Evolutionary conservation across 2,113 vertebrate genomes (phyloP), one percentile per base, ranked within the genome.

Genomic region (Felis chaus): DNA sequence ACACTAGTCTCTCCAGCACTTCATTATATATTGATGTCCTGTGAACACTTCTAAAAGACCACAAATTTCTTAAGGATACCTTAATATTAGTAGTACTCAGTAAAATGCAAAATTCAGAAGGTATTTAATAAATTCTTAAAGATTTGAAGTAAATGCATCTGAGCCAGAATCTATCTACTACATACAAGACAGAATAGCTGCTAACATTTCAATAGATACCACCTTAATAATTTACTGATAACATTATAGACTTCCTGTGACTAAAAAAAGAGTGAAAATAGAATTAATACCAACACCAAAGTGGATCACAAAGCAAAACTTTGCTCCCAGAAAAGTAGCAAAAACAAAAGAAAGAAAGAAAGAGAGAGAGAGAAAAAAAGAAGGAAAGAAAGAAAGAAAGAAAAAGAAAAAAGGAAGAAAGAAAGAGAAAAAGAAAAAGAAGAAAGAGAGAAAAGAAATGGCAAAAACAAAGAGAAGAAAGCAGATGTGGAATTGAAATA

Each of bases 271-370:
- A 95, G 41, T 39, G n/a, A 41, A 79, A 89, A 63, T 89, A 85
- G 85, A 94, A 94, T 76, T 18, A 80, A 66, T 2, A 86, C 27
- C n/a, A 89, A 23, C 14, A 68, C 6, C 33, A 45, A 71, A 11
- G 12, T 86, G 41, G 55, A 76, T 33, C 74, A 94, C 15, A 92
- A n/a, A 68, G 65, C 31, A 55, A 63, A 74, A 92, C 14, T 0
- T 86, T 25, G 39, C 29, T 73, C 21, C 39, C 63, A 53, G 63
- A 27, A 85, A 71, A 92, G n/a, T 1, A 61, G 3, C 4, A 39
- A 94, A 94, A 87, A 50, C 8, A n/a, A 83, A 84, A 66, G 45
- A 71, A 11, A 84, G 31, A 94, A 89, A 80, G 57, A 89, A 89
- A 4, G 3, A 69, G 4, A n/a, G 66, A 69, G 0, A n/a, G 7